These are phyloP conservation scores for Uria lomvia DNA, from an alignment of 2,113 vertebrate genomes.

Conservation along the genomic window DNA sequence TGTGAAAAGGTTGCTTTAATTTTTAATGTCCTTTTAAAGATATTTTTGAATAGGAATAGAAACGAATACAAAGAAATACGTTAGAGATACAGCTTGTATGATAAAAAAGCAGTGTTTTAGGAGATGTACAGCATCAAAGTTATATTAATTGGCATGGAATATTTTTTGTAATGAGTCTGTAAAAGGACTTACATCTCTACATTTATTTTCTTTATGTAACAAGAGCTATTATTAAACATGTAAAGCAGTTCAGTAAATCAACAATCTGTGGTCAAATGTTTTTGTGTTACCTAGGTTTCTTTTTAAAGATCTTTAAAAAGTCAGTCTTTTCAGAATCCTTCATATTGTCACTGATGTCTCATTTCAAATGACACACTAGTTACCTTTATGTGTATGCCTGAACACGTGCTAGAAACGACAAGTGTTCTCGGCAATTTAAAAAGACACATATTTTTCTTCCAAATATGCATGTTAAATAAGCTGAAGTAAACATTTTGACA, in stretches of 20 bases:
- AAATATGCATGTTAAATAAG: not conserved
- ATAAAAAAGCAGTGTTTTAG: not conserved
- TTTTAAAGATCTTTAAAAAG: not conserved
- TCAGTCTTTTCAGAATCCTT: not conserved
- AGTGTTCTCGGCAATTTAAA: not conserved
- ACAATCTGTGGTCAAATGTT: not conserved
- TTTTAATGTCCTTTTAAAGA: not conserved
- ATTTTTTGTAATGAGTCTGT: not conserved
- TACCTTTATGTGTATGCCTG: not conserved
- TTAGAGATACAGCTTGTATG: not conserved
- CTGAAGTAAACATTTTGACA: slow-evolving; percentile 42
- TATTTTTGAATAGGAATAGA: not conserved
- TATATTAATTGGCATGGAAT: not conserved
- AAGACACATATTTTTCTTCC: not conserved
- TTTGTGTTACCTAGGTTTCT: not conserved
- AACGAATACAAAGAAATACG: not conserved
- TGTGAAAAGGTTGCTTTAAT: not conserved
- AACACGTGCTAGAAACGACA: slow-evolving; percentile 5
- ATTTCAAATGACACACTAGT: slow-evolving; percentile 54
- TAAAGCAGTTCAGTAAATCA: not conserved
- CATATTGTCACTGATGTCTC: slow-evolving; percentile 6
- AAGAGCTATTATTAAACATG: not conserved
- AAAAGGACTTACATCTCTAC: not conserved
- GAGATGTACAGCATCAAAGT: not conserved
- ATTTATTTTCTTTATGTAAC: not conserved